These are phyloP conservation scores for Odontothrips loti DNA, from an alignment of 2,888 invertebrate genomes.

Conservation along the genomic window DNA sequence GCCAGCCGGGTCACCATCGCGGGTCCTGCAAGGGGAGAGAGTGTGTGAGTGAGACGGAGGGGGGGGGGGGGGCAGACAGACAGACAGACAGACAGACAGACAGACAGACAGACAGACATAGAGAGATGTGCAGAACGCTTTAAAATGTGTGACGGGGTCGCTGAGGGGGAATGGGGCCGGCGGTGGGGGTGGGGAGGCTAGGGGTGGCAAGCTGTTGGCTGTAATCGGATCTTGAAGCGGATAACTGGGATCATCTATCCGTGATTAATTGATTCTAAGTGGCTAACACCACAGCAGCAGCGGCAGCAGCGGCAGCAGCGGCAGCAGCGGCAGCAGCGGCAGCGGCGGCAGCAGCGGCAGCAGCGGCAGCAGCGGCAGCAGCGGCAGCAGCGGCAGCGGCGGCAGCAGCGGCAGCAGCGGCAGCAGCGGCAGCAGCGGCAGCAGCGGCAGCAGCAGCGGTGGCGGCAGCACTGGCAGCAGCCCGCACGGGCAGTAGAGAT, in stretches of 20 bases:
- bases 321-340: no score
- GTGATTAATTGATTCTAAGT: slow-evolving; percentile 23
- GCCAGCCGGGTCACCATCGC: no score
- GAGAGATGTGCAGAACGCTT: neutral
- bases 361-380: no score
- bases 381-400: no score
- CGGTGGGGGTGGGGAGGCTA: neutral
- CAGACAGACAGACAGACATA: neutral
- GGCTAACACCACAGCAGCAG: neutral
- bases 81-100: neutral
- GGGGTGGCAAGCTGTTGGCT: slow-evolving; percentile 9
- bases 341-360: no score
- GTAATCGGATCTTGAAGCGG: slow-evolving; percentile 16
- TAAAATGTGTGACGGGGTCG: neutral
- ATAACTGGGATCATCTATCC: slow-evolving; percentile 20
- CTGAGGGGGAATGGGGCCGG: neutral
- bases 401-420: no score
- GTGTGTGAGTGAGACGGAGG: neutral
- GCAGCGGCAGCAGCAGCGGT: no score
- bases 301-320: neutral
- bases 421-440: no score
- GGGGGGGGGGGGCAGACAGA: neutral
- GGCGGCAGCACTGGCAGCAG: no score
- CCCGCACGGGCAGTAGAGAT: no score
- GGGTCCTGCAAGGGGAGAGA: neutral